Conservation (phyloP, 2,113 vertebrate genomes). For the Monarcha castaneiventris region DNA sequence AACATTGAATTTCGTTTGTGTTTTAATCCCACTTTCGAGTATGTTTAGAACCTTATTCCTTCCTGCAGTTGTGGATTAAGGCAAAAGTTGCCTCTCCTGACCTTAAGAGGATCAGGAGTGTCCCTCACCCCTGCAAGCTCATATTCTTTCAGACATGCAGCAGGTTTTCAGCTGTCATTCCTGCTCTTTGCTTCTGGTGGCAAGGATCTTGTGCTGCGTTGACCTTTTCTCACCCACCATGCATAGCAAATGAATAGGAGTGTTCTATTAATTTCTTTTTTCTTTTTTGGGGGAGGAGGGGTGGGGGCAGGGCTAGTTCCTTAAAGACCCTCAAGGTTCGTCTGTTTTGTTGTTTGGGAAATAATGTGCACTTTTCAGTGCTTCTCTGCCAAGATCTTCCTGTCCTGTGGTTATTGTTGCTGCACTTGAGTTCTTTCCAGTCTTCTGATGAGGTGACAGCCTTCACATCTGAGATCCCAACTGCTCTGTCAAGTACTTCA, state of each 20-base stretch:
- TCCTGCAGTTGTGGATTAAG: not conserved
- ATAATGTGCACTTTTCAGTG: not conserved
- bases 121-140: not conserved
- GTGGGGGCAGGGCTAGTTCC: rapidly evolving
- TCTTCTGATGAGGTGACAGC: not conserved
- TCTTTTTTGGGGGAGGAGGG: too few relatives aligned
- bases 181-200: not conserved
- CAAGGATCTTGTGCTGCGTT: not conserved
- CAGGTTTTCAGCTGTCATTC: not conserved
- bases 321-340: not conserved
- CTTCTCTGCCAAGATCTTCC: not conserved
- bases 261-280: not conserved
- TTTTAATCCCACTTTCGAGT: not conserved
- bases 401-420: not conserved
- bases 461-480: not conserved
- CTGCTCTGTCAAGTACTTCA: not conserved
- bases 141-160: not conserved
- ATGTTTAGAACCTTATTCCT: not conserved
- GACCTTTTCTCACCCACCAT: not conserved
- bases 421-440: not conserved
- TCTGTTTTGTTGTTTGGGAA: not conserved
- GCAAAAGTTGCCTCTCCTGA: not conserved
- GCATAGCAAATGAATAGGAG: not conserved
- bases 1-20: rapidly evolving
- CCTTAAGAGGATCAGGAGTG: not conserved